Base-by-base conservation (phyloP, 2,113 vertebrate genomes). In the Solenodon paradoxus region DNA sequence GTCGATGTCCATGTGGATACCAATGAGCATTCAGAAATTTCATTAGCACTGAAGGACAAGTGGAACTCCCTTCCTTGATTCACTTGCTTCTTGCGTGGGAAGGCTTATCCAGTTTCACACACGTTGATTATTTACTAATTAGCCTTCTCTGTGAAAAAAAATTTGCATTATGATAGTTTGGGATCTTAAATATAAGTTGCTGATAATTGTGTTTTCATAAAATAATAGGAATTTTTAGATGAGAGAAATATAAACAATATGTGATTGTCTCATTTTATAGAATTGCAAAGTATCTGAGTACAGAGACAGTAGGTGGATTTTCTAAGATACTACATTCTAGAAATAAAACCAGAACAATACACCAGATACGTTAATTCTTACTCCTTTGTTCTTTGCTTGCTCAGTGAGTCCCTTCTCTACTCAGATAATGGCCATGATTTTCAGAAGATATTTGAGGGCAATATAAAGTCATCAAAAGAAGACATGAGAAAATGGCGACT, bases 291-390 rank as follows among this genome's bases (percentile, higher is more conserved):
- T 51, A 59, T 13, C 40, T n/a, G 22, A 16, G 9, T 28, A 30
- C 20, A 72, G 28, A 74, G 7, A 30, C 3, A 64, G 71, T 35
- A 78, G 8, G 20, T 69, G 11, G 28, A 79, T 71, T 83, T 79
- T 87, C 45, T 72, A 63, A 87, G 35, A 63, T 69, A 5, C 17
- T 53, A 16, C 11, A 92, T 8, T 2, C 9, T 49, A 81, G 59
- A 95, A 66, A 47, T 28, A 92, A 89, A 89, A 84, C 53, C 64
- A 75, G 71, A 55, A 32, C 11, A 68, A 90, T 42, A 66, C 61
- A 90, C 3, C 17, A 24, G 10, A 61, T 32, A 53, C 15, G 13
- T 72, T 30, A 53, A 53, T 64, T 88, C 11, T 22, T 40, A 83
- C 64, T 69, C 63, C 30, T 90, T 32, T 4, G 32, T 11, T 75